phyloP scores from a whole-genome alignment of 2,113 vertebrate species.

The Climacteris rufus region DNA sequence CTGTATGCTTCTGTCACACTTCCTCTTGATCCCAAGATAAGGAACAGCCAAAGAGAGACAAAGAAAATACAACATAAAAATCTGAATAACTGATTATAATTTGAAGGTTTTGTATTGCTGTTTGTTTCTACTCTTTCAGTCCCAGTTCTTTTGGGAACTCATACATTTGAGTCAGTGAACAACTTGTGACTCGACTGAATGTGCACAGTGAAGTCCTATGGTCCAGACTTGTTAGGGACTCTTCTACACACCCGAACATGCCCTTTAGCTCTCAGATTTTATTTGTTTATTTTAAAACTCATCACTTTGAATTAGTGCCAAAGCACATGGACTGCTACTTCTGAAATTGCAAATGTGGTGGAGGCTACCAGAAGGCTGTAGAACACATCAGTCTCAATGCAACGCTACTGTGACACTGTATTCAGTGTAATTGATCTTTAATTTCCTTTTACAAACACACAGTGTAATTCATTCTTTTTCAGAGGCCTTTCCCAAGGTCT shows the following conservation, averaged over 20 bases:
- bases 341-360: neutral
- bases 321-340: neutral
- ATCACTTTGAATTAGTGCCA: neutral
- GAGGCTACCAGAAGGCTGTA: neutral
- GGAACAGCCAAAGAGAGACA: neutral
- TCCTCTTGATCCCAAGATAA: neutral
- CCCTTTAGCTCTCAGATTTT: neutral
- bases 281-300: neutral
- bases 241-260: neutral
- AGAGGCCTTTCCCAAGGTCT: neutral
- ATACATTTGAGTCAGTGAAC: neutral
- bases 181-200: neutral
- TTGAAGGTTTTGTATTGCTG: neutral
- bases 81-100: neutral
- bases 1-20: neutral
- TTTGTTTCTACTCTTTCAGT: neutral
- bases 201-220: neutral
- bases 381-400: neutral
- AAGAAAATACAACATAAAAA: neutral
- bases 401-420: neutral
- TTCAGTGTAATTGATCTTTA: neutral
- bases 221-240: neutral
- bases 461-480: neutral
- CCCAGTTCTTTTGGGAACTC: neutral
- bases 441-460: neutral